Evolutionary conservation across 2,113 vertebrate species (phyloP).

Genomic region (Pseudopodoces humilis): DNA sequence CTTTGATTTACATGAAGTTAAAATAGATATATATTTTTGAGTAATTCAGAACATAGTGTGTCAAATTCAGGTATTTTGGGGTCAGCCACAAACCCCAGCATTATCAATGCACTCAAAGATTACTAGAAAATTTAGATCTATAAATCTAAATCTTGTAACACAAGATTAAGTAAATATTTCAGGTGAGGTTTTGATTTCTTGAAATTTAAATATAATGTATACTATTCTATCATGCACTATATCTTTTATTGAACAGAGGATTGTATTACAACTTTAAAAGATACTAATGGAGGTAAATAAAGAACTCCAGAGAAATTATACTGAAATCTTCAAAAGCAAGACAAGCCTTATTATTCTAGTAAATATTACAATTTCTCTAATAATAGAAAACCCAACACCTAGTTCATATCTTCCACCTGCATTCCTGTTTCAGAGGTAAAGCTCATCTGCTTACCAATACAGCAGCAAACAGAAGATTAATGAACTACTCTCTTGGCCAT

Average conservation of each 20-base stretch:
- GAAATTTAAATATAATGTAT: neutral
- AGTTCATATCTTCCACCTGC: neutral
- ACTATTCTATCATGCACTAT: neutral
- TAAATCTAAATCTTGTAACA: neutral
- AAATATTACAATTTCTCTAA: neutral
- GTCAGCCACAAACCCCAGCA: neutral
- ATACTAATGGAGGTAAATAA: neutral
- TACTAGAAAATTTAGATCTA: constrained; percentile 15
- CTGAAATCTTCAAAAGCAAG: neutral
- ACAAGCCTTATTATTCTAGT: neutral
- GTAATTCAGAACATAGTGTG: neutral
- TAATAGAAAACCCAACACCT: neutral
- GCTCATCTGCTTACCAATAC: neutral
- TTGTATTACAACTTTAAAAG: neutral
- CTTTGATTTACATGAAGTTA: neutral
- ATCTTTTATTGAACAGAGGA: neutral
- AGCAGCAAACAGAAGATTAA: neutral
- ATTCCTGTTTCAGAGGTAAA: neutral
- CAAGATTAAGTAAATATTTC: constrained; percentile 17
- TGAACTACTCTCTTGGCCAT: neutral
- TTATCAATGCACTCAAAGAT: neutral
- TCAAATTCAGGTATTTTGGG: neutral
- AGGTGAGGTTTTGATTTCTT: constrained; percentile 48
- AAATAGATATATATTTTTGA: neutral
- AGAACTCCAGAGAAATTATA: neutral